Base-by-base conservation (phyloP, 2,113 vertebrate species). In the Bolborhynchus lineola region DNA sequence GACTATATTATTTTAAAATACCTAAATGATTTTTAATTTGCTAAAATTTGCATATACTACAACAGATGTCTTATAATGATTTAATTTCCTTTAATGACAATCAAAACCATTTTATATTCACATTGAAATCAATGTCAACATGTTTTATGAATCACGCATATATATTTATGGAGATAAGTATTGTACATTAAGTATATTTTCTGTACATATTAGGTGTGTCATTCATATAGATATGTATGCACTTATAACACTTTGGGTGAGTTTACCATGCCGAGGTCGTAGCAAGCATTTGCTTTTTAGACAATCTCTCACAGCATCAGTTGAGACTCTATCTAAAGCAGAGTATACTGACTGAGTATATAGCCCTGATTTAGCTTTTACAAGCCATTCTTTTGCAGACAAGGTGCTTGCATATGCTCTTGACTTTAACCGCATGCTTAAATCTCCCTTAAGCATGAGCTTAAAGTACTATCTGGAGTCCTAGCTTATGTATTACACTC, bases 391-490 rank as follows among this genome's bases (percentile, higher is more conserved):
- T 75, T 95, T 52, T 92, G 28, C 39, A 87, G 69, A 55, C 42
- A 64, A 67, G 62, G 46, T 68, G 55, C 75, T 94, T 94, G 79
- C 24, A 78, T 7, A 14, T 68, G 41, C 35, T 91, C 39, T 79
- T 92, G 65, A 81, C 68, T 95, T 95, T 65, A 90, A 82, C n/a
- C 55, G 46, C 33, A n/a, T 71, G n/a, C 72, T 91, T 93, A 83
- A 82, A 75, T 87, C 69, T 88, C 35, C 35, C 14, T 23, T 87
- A 89, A 92, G 65, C 57, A 71, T 57, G 60, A 89, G 33, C 35
- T 82, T 91, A 68, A 64, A 84, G 59, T 63, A n/a, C 39, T 93
- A 95, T 93, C 62, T 52, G 76, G 39, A 75, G 52, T 89, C 62
- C 79, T 6, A 59, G 33, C 18, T 44, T 82, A 41, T n/a, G 37